These are phyloP conservation scores for Cyanoliseus patagonus DNA, from an alignment of 2,113 vertebrate species.

Conservation along the genomic window DNA sequence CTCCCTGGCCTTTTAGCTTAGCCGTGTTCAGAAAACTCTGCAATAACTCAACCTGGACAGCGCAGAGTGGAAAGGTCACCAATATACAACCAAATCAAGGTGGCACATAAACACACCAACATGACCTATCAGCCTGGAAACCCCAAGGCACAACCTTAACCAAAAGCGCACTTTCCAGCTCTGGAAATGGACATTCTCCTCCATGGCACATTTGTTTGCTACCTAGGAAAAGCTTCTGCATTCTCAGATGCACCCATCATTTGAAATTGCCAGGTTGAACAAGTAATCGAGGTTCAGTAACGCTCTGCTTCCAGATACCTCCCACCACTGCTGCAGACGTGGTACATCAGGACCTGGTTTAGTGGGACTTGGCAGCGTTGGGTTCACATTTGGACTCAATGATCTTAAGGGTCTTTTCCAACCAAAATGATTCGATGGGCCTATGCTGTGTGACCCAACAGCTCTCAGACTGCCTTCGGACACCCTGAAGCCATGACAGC, in stretches of 20 bases:
- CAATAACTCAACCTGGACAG: neutral
- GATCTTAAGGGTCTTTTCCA: neutral
- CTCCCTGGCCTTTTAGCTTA: neutral
- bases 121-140: neutral
- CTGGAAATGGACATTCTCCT: neutral
- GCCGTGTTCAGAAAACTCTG: neutral
- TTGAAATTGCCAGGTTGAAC: neutral
- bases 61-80: neutral
- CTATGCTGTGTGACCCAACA: accelerated
- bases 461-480: neutral
- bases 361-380: neutral
- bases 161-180: neutral
- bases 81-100: neutral
- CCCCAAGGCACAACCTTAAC: neutral
- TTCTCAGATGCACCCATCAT: neutral
- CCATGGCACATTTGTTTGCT: accelerated
- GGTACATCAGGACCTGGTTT: neutral
- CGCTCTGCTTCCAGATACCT: neutral
- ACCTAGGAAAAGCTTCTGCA: neutral
- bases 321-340: accelerated
- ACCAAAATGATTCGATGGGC: neutral
- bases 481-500: neutral
- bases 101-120: neutral
- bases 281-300: neutral
- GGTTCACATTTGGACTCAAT: neutral